A percentile compares a stretch with the other conserved stretches of the same genome.
These are phyloP conservation scores for Tonatia bakeri DNA, from an alignment of 2,113 vertebrate genomes.

Conservation along the genomic window DNA sequence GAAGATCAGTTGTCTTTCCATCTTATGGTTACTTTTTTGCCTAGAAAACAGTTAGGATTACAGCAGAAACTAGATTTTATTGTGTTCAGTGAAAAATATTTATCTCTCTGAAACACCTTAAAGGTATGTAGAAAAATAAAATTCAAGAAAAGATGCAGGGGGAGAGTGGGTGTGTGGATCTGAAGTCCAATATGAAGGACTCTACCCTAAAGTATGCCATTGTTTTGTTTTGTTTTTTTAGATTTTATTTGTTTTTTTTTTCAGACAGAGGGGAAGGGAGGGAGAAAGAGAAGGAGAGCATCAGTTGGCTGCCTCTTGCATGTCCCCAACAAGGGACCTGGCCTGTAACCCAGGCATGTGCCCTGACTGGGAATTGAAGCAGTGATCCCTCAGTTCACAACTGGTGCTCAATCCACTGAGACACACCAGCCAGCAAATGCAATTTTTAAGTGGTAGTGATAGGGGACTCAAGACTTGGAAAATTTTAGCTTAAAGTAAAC, in stretches of 20 bases:
- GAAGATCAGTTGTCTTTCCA: background rate
- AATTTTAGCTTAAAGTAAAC: too few species aligned
- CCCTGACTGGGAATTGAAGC: too few species aligned
- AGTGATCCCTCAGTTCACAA: too few species aligned
- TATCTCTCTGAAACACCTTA: background rate
- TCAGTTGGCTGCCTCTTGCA: too few species aligned
- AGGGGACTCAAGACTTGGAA: too few species aligned
- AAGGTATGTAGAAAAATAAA: background rate
- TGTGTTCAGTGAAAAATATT: background rate
- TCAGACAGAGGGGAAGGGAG: too few species aligned
- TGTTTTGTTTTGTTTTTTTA: background rate
- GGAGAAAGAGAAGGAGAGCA: too few species aligned
- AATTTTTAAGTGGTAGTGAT: background rate
- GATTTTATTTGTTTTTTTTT: too few species aligned
- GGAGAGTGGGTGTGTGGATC: background rate
- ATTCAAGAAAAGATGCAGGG: background rate
- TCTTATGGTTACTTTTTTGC: conserved; percentile 1
- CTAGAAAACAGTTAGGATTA: background rate
- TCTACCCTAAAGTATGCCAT: background rate
- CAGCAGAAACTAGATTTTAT: conserved; percentile 7
- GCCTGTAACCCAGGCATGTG: too few species aligned
- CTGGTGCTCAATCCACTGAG: too few species aligned
- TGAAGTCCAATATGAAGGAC: background rate
- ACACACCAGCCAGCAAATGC: too few species aligned
- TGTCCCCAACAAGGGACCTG: too few species aligned